Evolutionary conservation across 2,888 invertebrate genomes (phyloP).

Genomic region (Serrognathus titanus): DNA sequence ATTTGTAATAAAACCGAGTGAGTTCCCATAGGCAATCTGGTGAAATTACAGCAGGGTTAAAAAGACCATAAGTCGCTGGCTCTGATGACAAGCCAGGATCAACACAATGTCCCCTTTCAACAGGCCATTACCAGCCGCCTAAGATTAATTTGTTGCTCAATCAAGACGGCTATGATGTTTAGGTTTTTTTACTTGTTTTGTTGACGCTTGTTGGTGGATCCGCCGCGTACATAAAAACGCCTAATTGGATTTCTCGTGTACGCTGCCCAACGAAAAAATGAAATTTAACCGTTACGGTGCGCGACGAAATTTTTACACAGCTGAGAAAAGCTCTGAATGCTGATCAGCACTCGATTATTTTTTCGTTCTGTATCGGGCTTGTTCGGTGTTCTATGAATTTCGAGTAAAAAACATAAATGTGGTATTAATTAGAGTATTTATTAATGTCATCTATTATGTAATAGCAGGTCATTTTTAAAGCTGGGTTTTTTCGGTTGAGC

Average conservation of each 20-base stretch:
- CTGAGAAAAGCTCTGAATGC: no score
- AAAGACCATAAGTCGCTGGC: background rate
- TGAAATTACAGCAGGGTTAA: background rate
- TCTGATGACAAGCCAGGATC: conserved; percentile 17
- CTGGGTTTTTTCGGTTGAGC: no score
- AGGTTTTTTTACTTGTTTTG: background rate
- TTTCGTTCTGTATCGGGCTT: background rate
- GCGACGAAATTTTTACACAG: no score
- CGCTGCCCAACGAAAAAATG: background rate
- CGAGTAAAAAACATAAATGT: conserved; percentile 4
- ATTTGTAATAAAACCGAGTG: no score
- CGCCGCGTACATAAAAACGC: background rate
- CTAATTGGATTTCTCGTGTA: background rate
- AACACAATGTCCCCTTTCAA: conserved; percentile 18
- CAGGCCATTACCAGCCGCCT: conserved; percentile 16
- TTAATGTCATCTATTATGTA: conserved; percentile 4
- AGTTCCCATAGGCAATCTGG: conserved; percentile 2
- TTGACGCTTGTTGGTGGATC: background rate
- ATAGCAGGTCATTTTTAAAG: background rate
- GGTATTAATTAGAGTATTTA: conserved; percentile 14
- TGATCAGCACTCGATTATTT: no score
- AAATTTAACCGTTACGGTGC: no score
- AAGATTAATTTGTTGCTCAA: conserved; percentile 19
- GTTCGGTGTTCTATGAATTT: background rate
- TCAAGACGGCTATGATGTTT: conserved; percentile 3